Evolutionary conservation across 2,888 invertebrate genomes (phyloP).

Genomic region (Mesorhabditis sp.): DNA sequence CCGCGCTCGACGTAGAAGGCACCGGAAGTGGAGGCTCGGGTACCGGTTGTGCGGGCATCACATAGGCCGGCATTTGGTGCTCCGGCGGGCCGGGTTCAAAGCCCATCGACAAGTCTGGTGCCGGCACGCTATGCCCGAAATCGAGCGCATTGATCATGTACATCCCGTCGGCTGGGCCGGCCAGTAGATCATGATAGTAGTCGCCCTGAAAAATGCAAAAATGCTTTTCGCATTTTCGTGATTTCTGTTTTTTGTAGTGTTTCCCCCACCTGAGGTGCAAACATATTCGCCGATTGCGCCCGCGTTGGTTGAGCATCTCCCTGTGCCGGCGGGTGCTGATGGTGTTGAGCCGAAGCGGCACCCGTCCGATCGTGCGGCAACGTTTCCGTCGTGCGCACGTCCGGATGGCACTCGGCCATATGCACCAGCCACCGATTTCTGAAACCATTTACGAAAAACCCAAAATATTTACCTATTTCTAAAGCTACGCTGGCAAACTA

Average conservation of each 20-base stretch:
- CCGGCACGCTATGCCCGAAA: too few relatives aligned
- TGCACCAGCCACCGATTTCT: not conserved
- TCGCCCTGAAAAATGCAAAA: not conserved
- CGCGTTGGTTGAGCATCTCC: not conserved
- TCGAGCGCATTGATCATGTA: too few relatives aligned
- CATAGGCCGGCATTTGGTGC: too few relatives aligned
- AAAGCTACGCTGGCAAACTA: not conserved
- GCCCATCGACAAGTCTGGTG: too few relatives aligned
- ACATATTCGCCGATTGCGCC: not conserved
- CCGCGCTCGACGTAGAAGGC: too few relatives aligned
- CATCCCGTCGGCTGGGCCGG: not conserved
- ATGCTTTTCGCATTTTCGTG: not conserved
- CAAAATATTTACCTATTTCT: not conserved
- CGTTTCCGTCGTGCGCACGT: not conserved
- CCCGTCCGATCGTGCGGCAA: not conserved
- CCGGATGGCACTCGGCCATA: not conserved
- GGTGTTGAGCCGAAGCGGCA: not conserved
- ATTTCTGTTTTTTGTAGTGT: not conserved
- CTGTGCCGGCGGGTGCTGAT: not conserved
- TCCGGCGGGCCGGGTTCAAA: too few relatives aligned
- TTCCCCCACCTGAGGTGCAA: not conserved
- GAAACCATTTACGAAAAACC: not conserved
- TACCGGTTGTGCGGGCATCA: too few relatives aligned
- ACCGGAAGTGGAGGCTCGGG: too few relatives aligned
- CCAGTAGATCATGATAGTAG: not conserved